Base-by-base conservation (phyloP, 2,888 invertebrate species). In the Gasteruption jaculator region DNA sequence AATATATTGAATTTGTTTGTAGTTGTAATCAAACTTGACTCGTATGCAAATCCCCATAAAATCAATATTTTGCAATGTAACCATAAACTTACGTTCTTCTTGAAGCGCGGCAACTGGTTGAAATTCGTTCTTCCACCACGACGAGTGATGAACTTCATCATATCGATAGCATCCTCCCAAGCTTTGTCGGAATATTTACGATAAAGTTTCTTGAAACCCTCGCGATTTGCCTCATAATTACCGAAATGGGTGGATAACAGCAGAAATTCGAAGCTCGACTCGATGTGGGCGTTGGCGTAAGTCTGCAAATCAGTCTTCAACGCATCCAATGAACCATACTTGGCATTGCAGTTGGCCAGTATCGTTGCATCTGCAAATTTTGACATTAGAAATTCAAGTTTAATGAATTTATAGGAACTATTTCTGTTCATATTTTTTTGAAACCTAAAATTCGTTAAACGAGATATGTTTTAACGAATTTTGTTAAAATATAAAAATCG, bases 101-200 rank as follows among this genome's bases (percentile, higher is more conserved):
- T 58, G 21, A 56, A 54, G 30, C 54, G 61, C 20, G 65, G 57
- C 4, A 58, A 50, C 35, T 66, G 63, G 50, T 72, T 71, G 56
- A 82, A 79, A 56, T 80, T 73, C 72, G 78, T 76, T 26, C 57
- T 62, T 50, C 80, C 76, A 66, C 90, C 90, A 59, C 91, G 82
- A 67, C 80, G 78, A 1, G 85, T 77, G 25, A 88, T 76, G 65
- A 85, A 85, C 63, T 90, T 85, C 56, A 89, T 85, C n/a, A 88
- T 58, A 7, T 83, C 80, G 56, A 88, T 81, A 21, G 80, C 77
- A 57, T 85, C 80, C 11, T 80, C 78, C 83, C 89, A 91, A 4
- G 83, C 74, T 8, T 79, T 73, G 54, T 91, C 89, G 0, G 89
- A 85, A 7, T 87, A 70, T 43, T 80, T 79, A 54, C 80, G 78